A percentile compares a stretch with the other conserved stretches of the same genome.
Evolutionary conservation across 2,113 vertebrate genomes (phyloP).

Genomic region (Cinclus cinclus): DNA sequence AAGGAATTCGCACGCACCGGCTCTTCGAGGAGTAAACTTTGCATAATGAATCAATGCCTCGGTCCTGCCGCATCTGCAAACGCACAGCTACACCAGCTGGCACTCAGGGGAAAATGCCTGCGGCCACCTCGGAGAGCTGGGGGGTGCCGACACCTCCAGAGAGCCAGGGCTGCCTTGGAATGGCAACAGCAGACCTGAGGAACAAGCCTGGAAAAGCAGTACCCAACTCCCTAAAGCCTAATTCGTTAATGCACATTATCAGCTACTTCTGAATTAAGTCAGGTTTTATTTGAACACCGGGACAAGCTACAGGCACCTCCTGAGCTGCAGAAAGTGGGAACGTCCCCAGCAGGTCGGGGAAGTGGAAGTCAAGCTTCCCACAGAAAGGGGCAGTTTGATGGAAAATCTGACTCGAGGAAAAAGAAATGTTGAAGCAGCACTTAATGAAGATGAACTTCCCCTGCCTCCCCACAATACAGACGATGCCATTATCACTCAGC

Average conservation of each 20-base stretch:
- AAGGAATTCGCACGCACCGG: background rate
- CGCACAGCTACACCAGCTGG: conserved; percentile 42
- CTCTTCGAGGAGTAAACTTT: background rate
- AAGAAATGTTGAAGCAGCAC: background rate
- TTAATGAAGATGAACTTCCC: conserved; percentile 19
- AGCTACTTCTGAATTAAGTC: background rate
- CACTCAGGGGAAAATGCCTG: background rate
- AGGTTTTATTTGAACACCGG: fast-evolving
- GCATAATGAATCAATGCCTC: background rate
- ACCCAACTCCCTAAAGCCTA: background rate
- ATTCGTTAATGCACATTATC: background rate
- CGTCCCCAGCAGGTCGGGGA: background rate
- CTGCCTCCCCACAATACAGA: background rate
- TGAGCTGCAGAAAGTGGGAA: background rate
- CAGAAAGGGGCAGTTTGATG: background rate
- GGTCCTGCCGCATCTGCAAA: background rate
- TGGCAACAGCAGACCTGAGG: background rate
- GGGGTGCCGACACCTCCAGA: background rate
- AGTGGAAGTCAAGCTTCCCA: background rate
- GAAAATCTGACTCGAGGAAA: background rate
- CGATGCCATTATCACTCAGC: conserved; percentile 3
- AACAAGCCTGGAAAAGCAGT: background rate
- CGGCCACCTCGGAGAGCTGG: background rate
- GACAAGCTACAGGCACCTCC: background rate
- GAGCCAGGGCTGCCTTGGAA: background rate